Conservation (phyloP, 2,113 vertebrate species). For the Promerops cafer region DNA sequence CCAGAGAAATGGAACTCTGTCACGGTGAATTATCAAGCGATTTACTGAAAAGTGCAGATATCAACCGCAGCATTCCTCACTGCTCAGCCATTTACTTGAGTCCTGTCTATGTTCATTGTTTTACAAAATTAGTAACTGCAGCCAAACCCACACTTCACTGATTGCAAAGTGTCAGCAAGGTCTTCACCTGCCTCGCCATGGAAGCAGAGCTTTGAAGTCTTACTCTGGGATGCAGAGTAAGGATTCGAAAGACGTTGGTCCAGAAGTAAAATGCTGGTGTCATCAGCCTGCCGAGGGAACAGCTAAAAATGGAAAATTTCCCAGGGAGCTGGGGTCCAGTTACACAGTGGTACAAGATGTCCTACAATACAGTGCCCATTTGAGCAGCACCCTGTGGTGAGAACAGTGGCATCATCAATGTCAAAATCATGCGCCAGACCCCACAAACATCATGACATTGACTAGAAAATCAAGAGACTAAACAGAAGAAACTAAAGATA, state of each 20-base stretch:
- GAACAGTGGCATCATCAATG: not conserved
- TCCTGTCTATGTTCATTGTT: not conserved
- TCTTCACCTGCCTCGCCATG: not conserved
- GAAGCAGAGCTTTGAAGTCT: not conserved
- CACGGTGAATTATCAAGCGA: not conserved
- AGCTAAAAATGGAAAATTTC: slow-evolving; percentile 68
- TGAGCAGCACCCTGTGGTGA: not conserved
- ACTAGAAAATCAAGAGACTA: not conserved
- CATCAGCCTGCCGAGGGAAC: not conserved
- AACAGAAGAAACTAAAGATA: not conserved
- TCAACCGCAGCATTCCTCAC: not conserved
- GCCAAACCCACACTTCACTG: not conserved
- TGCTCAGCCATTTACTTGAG: not conserved
- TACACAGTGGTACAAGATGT: slow-evolving; percentile 5
- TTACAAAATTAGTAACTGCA: not conserved
- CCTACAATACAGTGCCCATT: not conserved
- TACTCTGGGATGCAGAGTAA: not conserved
- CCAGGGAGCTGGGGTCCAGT: slow-evolving; percentile 38
- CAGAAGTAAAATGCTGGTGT: slow-evolving; percentile 33
- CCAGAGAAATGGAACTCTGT: not conserved
- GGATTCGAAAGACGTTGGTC: not conserved
- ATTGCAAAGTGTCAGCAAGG: not conserved
- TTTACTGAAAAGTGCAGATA: not conserved
- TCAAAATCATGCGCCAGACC: not conserved
- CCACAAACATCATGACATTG: not conserved